Conservation (phyloP, 2,888 invertebrate genomes). For the Keiferia lycopersicella region DNA sequence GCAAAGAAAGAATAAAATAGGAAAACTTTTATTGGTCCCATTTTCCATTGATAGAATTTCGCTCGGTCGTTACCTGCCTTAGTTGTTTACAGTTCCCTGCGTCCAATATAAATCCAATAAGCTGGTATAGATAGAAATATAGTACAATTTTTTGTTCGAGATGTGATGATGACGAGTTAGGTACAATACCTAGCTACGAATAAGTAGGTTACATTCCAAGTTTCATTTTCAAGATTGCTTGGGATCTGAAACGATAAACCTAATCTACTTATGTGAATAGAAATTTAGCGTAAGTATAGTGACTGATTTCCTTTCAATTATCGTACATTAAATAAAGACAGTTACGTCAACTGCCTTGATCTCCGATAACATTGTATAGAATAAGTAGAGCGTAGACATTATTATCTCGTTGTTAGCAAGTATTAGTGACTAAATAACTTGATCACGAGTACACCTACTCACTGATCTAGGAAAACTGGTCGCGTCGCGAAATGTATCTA, state of each 20-base stretch:
- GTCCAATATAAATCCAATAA: constrained; percentile 13
- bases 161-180: too few species aligned
- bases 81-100: constrained; percentile 24
- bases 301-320: too few species aligned
- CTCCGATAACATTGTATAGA: constrained; percentile 9
- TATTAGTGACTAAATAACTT: constrained; percentile 13
- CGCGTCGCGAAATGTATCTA: constrained; percentile 12
- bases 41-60: constrained; percentile 12
- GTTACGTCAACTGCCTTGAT: constrained; percentile 16
- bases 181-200: too few species aligned
- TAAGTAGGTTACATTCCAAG: too few species aligned
- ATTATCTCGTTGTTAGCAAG: constrained; percentile 7
- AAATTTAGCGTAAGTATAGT: too few species aligned
- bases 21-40: constrained; percentile 20
- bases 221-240: too few species aligned
- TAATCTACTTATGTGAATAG: too few species aligned
- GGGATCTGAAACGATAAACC: too few species aligned
- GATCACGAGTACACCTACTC: constrained; percentile 23
- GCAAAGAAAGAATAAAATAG: constrained; percentile 19
- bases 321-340: too few species aligned
- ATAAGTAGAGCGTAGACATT: not conserved
- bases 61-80: constrained; percentile 12
- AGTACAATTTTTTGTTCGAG: too few species aligned
- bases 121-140: too few species aligned
- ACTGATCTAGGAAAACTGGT: constrained; percentile 10